These are phyloP conservation scores for Caenorhabditis remanei DNA, from an alignment of 1,140 invertebrate genomes.

Conservation along the genomic window DNA sequence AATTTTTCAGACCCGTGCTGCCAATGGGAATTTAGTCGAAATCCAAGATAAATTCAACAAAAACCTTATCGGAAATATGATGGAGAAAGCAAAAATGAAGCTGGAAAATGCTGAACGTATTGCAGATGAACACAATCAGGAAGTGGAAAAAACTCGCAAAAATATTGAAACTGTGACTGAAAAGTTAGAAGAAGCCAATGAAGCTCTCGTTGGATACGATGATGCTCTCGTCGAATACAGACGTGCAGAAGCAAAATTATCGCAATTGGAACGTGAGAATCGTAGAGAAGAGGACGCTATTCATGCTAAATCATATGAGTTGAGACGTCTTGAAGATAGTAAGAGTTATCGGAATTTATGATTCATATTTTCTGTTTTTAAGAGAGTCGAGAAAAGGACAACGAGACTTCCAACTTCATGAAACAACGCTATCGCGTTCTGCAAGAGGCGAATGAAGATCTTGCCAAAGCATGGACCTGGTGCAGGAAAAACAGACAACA, in stretches of 20 bases:
- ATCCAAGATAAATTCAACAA: conserved; percentile 8
- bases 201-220: background rate
- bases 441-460: too few species aligned
- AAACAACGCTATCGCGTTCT: too few species aligned
- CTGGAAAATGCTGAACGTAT: background rate
- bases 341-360: background rate
- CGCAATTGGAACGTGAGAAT: background rate
- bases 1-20: background rate
- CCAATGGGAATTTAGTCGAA: background rate
- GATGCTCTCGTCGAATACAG: background rate
- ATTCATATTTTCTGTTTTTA: background rate
- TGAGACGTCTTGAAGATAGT: background rate
- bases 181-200: background rate
- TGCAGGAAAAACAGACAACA: background rate
- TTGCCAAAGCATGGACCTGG: background rate
- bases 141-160: background rate
- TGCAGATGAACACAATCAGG: background rate
- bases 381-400: background rate
- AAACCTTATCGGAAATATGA: background rate
- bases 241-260: background rate
- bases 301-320: background rate
- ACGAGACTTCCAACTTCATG: background rate
- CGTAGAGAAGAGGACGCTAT: conserved; percentile 5
- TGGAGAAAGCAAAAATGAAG: background rate
- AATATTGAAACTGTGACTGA: background rate